Conservation (phyloP, 2,888 invertebrate species). For the Boloria euphrosyne region DNA sequence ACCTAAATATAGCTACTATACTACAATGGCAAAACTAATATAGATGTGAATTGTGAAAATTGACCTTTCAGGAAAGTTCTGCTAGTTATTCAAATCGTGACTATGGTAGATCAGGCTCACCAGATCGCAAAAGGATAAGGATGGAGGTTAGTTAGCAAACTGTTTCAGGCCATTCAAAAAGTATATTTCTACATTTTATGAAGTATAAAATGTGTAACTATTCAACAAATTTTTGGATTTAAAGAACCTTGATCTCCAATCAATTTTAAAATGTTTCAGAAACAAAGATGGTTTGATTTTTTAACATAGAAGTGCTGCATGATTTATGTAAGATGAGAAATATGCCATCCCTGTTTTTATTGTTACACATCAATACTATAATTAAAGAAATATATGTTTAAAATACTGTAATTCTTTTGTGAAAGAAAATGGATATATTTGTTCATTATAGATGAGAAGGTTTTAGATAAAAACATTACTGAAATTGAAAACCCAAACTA, state of each 20-base stretch:
- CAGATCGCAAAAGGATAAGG: conserved; percentile 84
- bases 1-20: background rate
- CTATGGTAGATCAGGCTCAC: conserved; percentile 82
- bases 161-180: conserved; percentile 25
- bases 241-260: conserved; percentile 9
- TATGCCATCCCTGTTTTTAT: background rate
- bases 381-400: conserved; percentile 8
- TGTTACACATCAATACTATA: conserved; percentile 1
- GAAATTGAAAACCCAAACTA: conserved; percentile 12
- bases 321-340: conserved; percentile 14
- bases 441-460: conserved; percentile 10
- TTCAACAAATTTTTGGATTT: conserved; percentile 9
- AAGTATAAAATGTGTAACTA: conserved; percentile 11
- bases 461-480: conserved; percentile 2
- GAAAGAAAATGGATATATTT: conserved; percentile 5
- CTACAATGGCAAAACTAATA: conserved; percentile 12
- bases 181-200: conserved; percentile 7
- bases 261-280: conserved; percentile 2
- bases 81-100: conserved; percentile 79
- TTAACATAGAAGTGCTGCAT: conserved; percentile 18
- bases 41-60: conserved; percentile 29
- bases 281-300: conserved; percentile 13
- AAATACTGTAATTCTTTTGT: background rate
- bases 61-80: conserved; percentile 66
- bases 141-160: conserved; percentile 77